These are phyloP conservation scores for Nerophis lumbriciformis DNA, from an alignment of 2,113 vertebrate genomes.

Conservation along the genomic window DNA sequence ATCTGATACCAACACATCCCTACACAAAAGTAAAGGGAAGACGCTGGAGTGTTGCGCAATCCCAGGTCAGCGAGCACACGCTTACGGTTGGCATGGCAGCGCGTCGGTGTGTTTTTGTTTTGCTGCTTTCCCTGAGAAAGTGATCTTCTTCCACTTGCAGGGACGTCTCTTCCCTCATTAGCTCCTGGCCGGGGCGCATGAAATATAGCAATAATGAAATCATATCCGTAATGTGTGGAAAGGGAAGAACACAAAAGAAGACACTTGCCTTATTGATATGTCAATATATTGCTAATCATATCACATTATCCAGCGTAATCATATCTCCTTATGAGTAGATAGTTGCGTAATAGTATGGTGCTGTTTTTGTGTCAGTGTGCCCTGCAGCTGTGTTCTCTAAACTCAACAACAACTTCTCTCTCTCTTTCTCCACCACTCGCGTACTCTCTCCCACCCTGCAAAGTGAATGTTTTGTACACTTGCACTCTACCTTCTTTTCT, in stretches of 20 bases:
- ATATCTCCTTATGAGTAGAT: no score
- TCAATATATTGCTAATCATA: no score
- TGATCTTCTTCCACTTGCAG: constrained; percentile 46
- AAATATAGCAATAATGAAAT: no score
- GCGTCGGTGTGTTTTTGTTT: constrained; percentile 45
- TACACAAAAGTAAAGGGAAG: no score
- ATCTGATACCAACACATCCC: no score
- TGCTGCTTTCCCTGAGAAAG: constrained; percentile 56
- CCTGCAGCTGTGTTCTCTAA: constrained; percentile 49
- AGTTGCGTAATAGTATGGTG: constrained; percentile 59
- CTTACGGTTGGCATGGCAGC: constrained; percentile 20
- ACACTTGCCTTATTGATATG: no score
- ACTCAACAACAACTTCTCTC: constrained; percentile 51
- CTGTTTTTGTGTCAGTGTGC: constrained; percentile 48
- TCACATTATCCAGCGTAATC: no score
- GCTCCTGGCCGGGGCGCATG: constrained; percentile 38
- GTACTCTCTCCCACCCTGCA: constrained; percentile 52
- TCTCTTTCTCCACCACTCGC: constrained; percentile 33
- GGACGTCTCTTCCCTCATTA: constrained; percentile 43
- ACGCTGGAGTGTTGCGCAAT: constrained; percentile 37
- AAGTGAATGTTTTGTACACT: constrained; percentile 51
- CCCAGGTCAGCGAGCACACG: constrained; percentile 26
- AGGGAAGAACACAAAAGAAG: no score
- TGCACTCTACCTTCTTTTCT: constrained; percentile 51
- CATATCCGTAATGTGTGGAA: no score